A percentile compares a stretch with the other conserved stretches of the same genome.
Conservation (phyloP, 1,140 invertebrate genomes). For the Drosophila kurseongensis region DNA sequence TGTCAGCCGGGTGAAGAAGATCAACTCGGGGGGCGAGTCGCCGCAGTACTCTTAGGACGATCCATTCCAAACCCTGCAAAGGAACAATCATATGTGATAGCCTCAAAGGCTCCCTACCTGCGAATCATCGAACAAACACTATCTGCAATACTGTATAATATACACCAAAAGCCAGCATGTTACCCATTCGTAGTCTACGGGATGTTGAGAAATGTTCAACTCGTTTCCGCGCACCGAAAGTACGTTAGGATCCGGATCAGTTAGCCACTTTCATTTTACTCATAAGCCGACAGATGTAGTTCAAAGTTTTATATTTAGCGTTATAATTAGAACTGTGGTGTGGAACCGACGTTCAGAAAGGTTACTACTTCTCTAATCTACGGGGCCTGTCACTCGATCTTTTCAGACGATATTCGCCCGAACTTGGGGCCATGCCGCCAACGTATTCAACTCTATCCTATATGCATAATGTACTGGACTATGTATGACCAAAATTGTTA, state of each 20-base stretch:
- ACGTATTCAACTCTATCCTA: constrained; percentile 45
- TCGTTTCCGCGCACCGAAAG: constrained; percentile 56
- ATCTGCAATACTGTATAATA: constrained; percentile 51
- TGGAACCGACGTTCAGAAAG: background rate
- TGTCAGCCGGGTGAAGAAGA: constrained; percentile 86
- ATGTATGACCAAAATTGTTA: constrained; percentile 50
- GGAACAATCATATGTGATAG: constrained; percentile 73
- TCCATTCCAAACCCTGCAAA: constrained; percentile 27
- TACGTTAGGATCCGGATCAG: constrained; percentile 32
- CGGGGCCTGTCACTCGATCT: background rate
- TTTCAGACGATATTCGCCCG: background rate
- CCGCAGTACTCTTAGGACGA: constrained; percentile 66
- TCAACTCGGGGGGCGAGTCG: constrained; percentile 81
- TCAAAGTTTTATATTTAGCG: constrained; percentile 44
- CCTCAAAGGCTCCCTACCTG: constrained; percentile 74
- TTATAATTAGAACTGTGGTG: constrained; percentile 20
- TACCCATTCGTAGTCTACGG: constrained; percentile 32
- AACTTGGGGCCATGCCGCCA: constrained; percentile 2
- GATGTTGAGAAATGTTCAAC: constrained; percentile 48
- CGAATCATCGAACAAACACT: constrained; percentile 57
- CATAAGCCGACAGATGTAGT: constrained; percentile 42
- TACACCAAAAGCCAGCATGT: constrained; percentile 35
- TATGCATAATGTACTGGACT: constrained; percentile 29
- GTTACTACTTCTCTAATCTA: background rate
- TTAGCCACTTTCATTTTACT: constrained; percentile 24